Conservation (phyloP, 2,113 vertebrate genomes). For the Mionectes macconnelli region DNA sequence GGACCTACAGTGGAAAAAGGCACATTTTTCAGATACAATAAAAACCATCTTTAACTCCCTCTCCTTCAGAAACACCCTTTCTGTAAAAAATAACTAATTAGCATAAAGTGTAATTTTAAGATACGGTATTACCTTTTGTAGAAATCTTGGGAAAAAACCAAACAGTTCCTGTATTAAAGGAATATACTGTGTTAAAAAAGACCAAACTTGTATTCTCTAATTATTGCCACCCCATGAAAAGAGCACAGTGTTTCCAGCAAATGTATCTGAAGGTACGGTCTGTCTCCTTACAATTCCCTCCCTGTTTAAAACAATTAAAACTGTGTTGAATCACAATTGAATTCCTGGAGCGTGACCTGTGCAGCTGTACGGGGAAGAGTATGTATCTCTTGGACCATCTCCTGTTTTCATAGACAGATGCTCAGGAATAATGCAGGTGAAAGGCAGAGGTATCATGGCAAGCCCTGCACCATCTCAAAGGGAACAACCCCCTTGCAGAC, state of each 20-base stretch:
- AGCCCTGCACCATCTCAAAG: background rate
- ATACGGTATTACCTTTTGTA: background rate
- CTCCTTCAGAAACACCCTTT: background rate
- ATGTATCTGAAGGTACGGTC: background rate
- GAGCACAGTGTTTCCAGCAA: background rate
- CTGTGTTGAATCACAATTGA: background rate
- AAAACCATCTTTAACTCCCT: background rate
- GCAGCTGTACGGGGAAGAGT: background rate
- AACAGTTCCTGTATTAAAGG: background rate
- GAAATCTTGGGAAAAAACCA: background rate
- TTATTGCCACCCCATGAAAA: background rate
- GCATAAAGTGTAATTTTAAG: background rate
- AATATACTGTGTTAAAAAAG: background rate
- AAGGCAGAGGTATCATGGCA: background rate
- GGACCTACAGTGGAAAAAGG: background rate
- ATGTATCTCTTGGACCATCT: background rate
- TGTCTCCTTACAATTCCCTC: background rate
- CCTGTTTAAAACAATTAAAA: background rate
- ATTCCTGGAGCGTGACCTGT: background rate
- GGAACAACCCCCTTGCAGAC: background rate
- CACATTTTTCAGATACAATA: background rate
- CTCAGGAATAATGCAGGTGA: background rate
- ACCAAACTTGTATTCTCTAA: background rate
- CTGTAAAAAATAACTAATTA: background rate
- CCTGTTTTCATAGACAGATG: background rate